These are phyloP conservation scores for Eulemur coronatus DNA, from an alignment of 2,797 vertebrate genomes.

Conservation along the genomic window DNA sequence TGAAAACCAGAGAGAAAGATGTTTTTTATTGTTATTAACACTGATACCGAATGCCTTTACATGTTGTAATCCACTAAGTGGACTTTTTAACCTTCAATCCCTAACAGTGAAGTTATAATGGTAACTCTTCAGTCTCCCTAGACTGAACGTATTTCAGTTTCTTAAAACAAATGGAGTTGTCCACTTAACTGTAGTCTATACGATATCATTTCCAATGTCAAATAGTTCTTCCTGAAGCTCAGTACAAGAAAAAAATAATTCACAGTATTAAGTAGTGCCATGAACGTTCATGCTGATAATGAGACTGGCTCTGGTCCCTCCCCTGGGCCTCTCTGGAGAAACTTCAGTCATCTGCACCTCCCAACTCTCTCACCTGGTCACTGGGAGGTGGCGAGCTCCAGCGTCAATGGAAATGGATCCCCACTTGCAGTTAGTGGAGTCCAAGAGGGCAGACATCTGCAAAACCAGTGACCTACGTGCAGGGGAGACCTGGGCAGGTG, in stretches of 20 bases:
- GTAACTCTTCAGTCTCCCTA: neutral
- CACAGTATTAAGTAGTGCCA: neutral
- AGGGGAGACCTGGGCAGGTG: neutral
- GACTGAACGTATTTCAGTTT: neutral
- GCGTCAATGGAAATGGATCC: neutral
- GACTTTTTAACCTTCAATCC: neutral
- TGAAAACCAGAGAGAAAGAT: neutral
- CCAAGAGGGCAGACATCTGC: neutral
- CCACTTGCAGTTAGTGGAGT: neutral
- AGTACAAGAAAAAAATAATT: neutral
- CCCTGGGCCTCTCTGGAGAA: neutral
- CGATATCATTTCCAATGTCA: neutral
- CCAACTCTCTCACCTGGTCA: neutral
- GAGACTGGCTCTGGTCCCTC: neutral
- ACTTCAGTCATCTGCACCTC: fast-evolving
- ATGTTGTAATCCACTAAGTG: neutral
- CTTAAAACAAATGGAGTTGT: neutral
- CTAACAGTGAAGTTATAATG: neutral
- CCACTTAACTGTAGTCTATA: neutral
- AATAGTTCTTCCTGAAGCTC: neutral
- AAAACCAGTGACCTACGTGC: neutral
- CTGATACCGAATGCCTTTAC: neutral
- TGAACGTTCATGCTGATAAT: neutral
- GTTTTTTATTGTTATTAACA: neutral
- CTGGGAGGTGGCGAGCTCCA: neutral